These are phyloP conservation scores for Peromyscus attwateri DNA, from an alignment of 2,797 vertebrate species.

Conservation along the genomic window DNA sequence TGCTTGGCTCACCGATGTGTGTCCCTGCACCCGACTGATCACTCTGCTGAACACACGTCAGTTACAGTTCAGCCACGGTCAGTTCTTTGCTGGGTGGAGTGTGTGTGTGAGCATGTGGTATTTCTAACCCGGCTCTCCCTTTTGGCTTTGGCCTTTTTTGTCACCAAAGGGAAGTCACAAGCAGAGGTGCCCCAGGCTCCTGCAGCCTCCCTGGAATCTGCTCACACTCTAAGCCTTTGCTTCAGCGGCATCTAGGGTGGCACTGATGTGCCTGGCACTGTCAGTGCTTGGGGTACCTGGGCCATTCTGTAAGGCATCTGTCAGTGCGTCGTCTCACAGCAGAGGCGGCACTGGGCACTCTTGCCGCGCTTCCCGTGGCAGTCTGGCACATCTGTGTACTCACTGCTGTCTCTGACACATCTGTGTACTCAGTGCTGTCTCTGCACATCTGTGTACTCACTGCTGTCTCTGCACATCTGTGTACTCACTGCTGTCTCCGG, in stretches of 20 bases:
- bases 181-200: neutral
- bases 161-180: no score
- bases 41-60: no score
- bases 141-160: neutral
- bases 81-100: neutral
- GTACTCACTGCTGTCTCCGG: no score
- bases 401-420: neutral
- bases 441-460: neutral
- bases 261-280: accelerated
- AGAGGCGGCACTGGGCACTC: accelerated
- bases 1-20: neutral
- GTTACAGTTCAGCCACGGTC: neutral
- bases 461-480: neutral
- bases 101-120: accelerated
- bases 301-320: neutral
- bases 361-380: accelerated
- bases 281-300: neutral
- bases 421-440: neutral
- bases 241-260: no score
- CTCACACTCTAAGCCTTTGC: accelerated
- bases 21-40: no score
- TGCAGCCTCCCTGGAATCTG: neutral
- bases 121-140: no score
- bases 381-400: neutral
- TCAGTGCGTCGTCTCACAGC: neutral